Base-by-base conservation (phyloP, 64 coral and sea anemone species). In the Montipora sp. region DNA sequence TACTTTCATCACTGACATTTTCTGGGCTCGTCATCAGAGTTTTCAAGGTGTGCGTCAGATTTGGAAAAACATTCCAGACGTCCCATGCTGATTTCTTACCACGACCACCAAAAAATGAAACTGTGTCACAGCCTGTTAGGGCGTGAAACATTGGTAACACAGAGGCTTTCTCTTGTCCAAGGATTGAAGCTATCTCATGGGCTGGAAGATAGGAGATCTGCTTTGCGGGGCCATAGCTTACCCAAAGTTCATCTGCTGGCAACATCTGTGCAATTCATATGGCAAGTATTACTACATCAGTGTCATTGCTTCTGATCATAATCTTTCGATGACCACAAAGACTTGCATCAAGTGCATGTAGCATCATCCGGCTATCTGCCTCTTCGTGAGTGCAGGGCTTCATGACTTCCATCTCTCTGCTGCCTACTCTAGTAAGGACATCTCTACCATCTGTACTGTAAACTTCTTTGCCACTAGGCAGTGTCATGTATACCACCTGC, bases 31-130 rank as follows among this genome's bases (percentile, higher is more conserved):
- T 21, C 58, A 24, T 83, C 49, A 77, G 16, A 58, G 60, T n/a
- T 7, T 18, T 16, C 0, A 89, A 50, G 43, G 36, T 86, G 48
- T 75, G 48, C 7, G 92, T 94, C 60, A 94, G 18, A 23, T 87
- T 77, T 21, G 92, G 92, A 80, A 94, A 94, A n/a, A 89, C 86
- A 4, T 81, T 44, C 86, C 86, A 89, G 18, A 87, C 92, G 89
- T 94, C 78, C 92, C 92, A 94, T 70, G 47, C 67, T 23, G 49
- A 74, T 78, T 94, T 94, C 69, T 89, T 93, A 1, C 86, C 92
- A 83, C 51, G 61, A 0, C 50, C 27, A 15, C 76, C 14, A 49
- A 90, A 94, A 48, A 94, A 94, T 20, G 92, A 90, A 67, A 94
- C 80, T 15, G 87, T 84, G 47, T 93, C 76, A 19, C 75, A 93